Evolutionary conservation across 2,888 invertebrate genomes (phyloP), one percentile per base, ranked within the genome.

Genomic region (Diabrotica balteata): DNA sequence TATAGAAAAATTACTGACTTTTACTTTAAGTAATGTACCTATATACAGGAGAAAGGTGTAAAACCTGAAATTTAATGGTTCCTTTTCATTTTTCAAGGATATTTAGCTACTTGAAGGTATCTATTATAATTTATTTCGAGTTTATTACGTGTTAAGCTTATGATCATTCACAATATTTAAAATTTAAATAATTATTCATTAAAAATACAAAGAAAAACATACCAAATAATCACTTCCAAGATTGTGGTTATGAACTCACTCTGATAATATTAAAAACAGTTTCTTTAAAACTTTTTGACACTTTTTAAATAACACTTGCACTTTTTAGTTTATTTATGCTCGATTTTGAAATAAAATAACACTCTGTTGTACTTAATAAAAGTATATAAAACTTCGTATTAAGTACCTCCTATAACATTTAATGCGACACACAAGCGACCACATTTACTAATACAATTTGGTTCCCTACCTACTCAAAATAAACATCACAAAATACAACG

Each of bases 401-500:
- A 42, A 64, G 42, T 58, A 63, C 55, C 57, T 64, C 55, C 58
- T 64, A 42, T 58, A 45, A 52, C 45, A 17, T 55, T 49, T 57
- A 43, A 17, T 6, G 45, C 55, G 11, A 57, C 45, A 64, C 32
- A 43, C 51, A 45, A 17, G 51, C 50, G 43, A 64, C 58, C 45
- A 58, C 52, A 58, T 64, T 58, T 52, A 59, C 44, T 50, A 58
- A 64, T 43, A 58, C 52, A 52, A 51, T 59, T 64, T 42, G 11
- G 45, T 59, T 58, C 54, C 52, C 63, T 50, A 22, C 64, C 64
- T 64, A 64, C 64, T 58, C 64, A 64, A 64, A 64, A 64, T 64
- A 64, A 64, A 64, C 64, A 64, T 46, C 45, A 64, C 58, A 64
- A 52, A 63, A 63, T 58, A 61, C 60, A 52, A 61, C 64, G 64